Conservation (phyloP, 1,140 invertebrate genomes). For the Arion vulgaris region DNA sequence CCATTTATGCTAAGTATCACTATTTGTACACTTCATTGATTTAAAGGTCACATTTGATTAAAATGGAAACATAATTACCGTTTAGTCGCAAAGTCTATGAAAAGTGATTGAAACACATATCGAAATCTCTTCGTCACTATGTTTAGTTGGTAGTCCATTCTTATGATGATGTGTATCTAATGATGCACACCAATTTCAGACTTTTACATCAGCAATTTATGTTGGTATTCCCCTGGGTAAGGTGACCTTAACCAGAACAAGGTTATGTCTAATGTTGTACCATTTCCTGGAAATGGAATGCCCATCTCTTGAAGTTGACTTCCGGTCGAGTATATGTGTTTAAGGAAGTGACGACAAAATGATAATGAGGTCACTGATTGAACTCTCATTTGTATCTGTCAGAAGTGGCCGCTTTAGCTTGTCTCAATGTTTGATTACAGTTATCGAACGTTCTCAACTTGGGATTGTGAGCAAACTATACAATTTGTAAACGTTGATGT, state of each 20-base stretch:
- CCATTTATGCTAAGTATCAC: too few species aligned
- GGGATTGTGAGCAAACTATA: background rate
- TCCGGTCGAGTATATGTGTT: background rate
- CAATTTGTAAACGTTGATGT: background rate
- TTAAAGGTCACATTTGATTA: too few species aligned
- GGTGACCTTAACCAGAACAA: background rate
- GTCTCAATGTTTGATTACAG: conserved; percentile 19
- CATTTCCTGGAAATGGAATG: background rate
- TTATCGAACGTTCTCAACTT: background rate
- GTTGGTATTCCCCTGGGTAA: background rate
- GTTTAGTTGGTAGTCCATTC: too few species aligned
- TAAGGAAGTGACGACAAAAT: background rate
- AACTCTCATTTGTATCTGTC: conserved; percentile 33
- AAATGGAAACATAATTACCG: too few species aligned
- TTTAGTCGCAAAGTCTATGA: too few species aligned
- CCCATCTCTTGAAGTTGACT: background rate
- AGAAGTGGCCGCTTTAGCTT: background rate
- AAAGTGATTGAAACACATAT: too few species aligned
- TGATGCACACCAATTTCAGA: too few species aligned
- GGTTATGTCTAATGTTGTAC: background rate
- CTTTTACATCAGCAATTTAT: too few species aligned
- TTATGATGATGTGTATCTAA: too few species aligned
- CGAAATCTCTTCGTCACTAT: too few species aligned
- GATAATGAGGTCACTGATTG: conserved; percentile 2
- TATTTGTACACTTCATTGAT: too few species aligned